These are phyloP conservation scores for Araneus ventricosus DNA, from an alignment of 1,140 invertebrate species.

Conservation along the genomic window DNA sequence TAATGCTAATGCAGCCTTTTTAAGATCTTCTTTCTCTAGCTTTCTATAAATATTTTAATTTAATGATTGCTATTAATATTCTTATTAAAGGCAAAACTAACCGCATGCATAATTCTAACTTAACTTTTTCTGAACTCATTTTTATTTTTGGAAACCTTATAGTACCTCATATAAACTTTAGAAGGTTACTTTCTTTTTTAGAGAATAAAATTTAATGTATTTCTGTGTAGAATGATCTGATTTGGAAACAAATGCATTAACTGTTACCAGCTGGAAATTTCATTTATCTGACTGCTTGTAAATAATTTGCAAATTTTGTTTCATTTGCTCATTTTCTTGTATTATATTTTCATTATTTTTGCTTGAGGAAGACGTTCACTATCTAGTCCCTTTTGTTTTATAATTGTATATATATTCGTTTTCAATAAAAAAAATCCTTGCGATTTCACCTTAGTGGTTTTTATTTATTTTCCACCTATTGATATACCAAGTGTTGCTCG, in stretches of 20 bases:
- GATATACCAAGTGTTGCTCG: neutral
- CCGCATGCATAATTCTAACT: neutral
- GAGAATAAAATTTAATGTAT: too few relatives aligned
- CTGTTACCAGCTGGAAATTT: neutral
- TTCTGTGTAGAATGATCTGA: too few relatives aligned
- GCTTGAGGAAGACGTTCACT: neutral
- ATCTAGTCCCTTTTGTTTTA: conserved; percentile 54
- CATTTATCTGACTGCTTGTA: neutral
- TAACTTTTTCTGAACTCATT: too few relatives aligned
- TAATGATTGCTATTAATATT: too few relatives aligned
- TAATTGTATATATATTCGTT: conserved; percentile 37
- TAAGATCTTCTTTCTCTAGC: too few relatives aligned
- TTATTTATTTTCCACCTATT: neutral
- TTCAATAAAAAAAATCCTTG: conserved; percentile 28
- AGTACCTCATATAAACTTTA: too few relatives aligned
- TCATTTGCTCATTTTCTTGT: neutral
- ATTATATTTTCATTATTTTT: neutral
- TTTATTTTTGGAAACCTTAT: too few relatives aligned
- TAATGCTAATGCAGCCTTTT: neutral
- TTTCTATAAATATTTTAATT: too few relatives aligned
- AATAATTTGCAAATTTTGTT: neutral
- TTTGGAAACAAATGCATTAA: too few relatives aligned
- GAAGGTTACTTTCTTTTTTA: too few relatives aligned
- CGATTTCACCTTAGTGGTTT: neutral
- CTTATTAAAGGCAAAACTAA: neutral